phyloP scores from a whole-genome alignment of 2,888 invertebrate species.

The Hydropsyche betteni region DNA sequence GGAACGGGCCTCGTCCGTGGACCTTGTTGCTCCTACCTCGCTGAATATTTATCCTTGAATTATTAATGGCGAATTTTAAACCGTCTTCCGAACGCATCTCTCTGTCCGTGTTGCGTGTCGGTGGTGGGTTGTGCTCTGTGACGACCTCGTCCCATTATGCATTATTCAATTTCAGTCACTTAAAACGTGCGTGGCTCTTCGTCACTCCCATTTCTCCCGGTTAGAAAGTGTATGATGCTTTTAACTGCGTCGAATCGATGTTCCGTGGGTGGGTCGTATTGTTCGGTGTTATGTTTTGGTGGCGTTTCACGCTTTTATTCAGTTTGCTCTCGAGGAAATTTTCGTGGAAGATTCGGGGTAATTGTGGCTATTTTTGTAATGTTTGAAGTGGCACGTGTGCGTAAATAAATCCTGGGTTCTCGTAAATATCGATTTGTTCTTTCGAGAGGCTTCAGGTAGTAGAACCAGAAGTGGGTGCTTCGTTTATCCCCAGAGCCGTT shows the following conservation, averaged over 20 bases:
- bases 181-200: slow-evolving; percentile 13
- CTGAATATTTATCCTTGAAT: slow-evolving; percentile 45
- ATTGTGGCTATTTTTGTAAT: slow-evolving; percentile 4
- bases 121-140: background rate
- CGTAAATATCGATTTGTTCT: background rate
- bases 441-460: slow-evolving; percentile 1
- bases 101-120: background rate
- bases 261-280: no score
- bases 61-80: slow-evolving; percentile 44
- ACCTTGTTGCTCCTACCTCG: background rate
- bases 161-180: slow-evolving; percentile 33
- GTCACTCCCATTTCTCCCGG: background rate
- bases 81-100: background rate
- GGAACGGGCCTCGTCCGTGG: background rate
- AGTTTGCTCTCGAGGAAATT: no score
- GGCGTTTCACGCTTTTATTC: no score
- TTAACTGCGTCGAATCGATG: no score
- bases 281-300: no score
- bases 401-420: background rate
- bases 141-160: slow-evolving; percentile 13
- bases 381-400: background rate
- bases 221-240: no score
- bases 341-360: no score
- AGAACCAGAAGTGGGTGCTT: slow-evolving; percentile 23
- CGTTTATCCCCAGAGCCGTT: slow-evolving; percentile 15